Conservation (phyloP, 2,888 invertebrate species). For the Drosophila subsilvestris region DNA sequence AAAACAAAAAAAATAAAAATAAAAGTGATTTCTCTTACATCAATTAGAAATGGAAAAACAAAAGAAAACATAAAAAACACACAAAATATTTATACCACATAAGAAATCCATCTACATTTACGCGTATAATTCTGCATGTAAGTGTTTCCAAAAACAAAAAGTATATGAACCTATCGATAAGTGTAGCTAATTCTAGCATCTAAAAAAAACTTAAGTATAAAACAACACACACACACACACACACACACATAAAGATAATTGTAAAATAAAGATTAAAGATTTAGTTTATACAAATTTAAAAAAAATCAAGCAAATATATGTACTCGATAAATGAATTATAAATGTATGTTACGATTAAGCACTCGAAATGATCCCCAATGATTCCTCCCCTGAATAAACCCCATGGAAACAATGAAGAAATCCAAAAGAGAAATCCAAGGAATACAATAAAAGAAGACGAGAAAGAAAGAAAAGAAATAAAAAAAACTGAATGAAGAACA, state of each 20-base stretch:
- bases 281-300: conserved; percentile 36
- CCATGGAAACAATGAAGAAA: conserved; percentile 25
- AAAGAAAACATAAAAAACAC: conserved; percentile 8
- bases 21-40: conserved; percentile 71
- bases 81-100: conserved; percentile 8
- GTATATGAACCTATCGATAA: conserved; percentile 47
- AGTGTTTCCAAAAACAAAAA: conserved; percentile 28
- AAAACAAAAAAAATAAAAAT: conserved; percentile 24
- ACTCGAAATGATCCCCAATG: conserved; percentile 37
- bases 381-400: conserved; percentile 34
- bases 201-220: conserved; percentile 41
- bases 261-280: conserved; percentile 39
- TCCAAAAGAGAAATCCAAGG: conserved; percentile 19
- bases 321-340: conserved; percentile 45
- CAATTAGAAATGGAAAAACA: conserved; percentile 49
- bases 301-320: conserved; percentile 27
- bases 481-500: conserved; percentile 29
- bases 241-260: conserved; percentile 26
- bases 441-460: conserved; percentile 22
- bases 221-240: conserved; percentile 3
- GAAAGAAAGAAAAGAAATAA: conserved; percentile 10
- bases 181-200: conserved; percentile 67
- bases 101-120: conserved; percentile 28
- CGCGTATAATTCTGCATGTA: conserved; percentile 45
- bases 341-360: conserved; percentile 49